Evolutionary conservation across 2,797 vertebrate species (phyloP).

Genomic region (Lycodopsis pacificus): DNA sequence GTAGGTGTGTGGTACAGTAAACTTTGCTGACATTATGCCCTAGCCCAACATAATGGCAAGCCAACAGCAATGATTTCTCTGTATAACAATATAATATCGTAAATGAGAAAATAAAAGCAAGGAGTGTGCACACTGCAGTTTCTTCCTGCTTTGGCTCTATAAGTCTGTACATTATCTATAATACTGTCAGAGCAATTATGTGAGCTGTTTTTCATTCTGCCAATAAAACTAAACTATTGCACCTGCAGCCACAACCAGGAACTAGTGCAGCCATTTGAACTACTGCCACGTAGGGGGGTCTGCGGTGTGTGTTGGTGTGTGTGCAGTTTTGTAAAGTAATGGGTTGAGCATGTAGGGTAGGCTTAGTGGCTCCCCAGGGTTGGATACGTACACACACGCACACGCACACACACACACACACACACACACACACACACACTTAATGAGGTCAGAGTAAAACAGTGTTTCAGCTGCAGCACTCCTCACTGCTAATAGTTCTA

Average conservation of each 20-base stretch:
- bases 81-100: constrained; percentile 8
- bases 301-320: constrained; percentile 56
- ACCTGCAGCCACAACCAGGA: constrained; percentile 61
- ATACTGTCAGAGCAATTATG: constrained; percentile 67
- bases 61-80: constrained; percentile 25
- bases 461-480: constrained; percentile 73
- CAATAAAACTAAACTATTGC: constrained; percentile 71
- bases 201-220: constrained; percentile 62
- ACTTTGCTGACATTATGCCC: neutral
- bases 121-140: constrained; percentile 47
- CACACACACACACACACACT: constrained; percentile 32
- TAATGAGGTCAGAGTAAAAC: constrained; percentile 83
- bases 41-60: constrained; percentile 23
- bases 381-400: constrained; percentile 37
- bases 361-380: constrained; percentile 78
- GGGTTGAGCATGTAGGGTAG: constrained; percentile 78
- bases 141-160: constrained; percentile 42
- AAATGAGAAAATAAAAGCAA: constrained; percentile 35
- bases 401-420: constrained; percentile 9
- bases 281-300: constrained; percentile 66
- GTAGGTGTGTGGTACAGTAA: neutral
- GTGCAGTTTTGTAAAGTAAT: constrained; percentile 80
- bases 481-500: constrained; percentile 78
- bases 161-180: constrained; percentile 60
- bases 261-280: constrained; percentile 67